A percentile compares a stretch with the other conserved stretches of the same genome.
Conservation (phyloP, 1,140 invertebrate genomes). For the Gonatopus flavifemur region DNA sequence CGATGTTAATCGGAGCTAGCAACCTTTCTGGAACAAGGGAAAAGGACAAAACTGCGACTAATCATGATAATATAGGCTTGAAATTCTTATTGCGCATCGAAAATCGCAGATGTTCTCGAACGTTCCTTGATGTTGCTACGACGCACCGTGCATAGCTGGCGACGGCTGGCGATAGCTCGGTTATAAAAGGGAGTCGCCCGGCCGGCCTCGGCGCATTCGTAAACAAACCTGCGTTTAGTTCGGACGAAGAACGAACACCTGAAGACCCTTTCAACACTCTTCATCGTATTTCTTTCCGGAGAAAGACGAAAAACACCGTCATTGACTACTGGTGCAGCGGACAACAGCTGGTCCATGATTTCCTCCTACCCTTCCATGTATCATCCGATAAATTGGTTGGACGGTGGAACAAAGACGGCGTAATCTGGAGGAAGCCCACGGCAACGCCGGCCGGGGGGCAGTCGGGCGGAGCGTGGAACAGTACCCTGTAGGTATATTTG, state of each 20-base stretch:
- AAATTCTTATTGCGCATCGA: background rate
- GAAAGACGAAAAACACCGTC: too few species aligned
- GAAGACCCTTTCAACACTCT: constrained; percentile 28
- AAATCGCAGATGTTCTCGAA: constrained; percentile 34
- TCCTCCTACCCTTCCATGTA: too few species aligned
- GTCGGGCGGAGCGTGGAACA: constrained; percentile 53
- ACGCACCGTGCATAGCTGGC: constrained; percentile 11
- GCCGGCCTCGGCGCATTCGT: constrained; percentile 43
- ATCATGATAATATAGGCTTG: too few species aligned
- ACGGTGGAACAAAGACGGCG: too few species aligned
- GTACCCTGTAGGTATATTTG: constrained; percentile 54
- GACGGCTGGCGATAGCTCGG: constrained; percentile 4
- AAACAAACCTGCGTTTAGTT: constrained; percentile 43
- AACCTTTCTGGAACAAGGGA: background rate
- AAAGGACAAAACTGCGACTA: background rate
- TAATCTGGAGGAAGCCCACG: too few species aligned
- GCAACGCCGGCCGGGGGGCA: constrained; percentile 24
- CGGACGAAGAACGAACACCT: constrained; percentile 32
- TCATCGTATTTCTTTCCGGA: too few species aligned
- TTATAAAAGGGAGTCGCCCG: constrained; percentile 45
- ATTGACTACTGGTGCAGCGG: constrained; percentile 14
- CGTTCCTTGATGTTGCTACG: constrained; percentile 42
- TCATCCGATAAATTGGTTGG: constrained; percentile 7
- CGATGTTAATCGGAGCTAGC: background rate
- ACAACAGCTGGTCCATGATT: too few species aligned